phyloP scores from a whole-genome alignment of 2,888 invertebrate species.

The Aquatica leii region DNA sequence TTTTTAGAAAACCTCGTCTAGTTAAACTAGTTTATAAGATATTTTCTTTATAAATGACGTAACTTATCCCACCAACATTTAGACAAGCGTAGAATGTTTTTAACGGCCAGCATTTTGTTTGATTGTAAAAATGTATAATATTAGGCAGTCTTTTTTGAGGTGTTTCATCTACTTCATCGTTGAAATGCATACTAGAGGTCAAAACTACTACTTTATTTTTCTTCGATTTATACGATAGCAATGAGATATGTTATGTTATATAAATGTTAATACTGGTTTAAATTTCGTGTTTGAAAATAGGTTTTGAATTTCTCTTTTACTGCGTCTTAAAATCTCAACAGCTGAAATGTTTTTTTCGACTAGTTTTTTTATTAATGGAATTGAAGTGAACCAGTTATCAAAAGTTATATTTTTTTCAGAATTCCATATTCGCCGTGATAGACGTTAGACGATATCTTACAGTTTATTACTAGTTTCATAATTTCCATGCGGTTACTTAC shows the following conservation, averaged over 20 bases:
- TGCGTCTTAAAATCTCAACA: neutral
- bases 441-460: too few relatives aligned
- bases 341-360: neutral
- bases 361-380: constrained; percentile 1
- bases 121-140: neutral
- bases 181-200: too few relatives aligned
- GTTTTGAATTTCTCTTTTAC: neutral
- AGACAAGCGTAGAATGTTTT: neutral
- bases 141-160: neutral
- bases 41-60: constrained; percentile 1
- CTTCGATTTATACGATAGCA: constrained; percentile 1
- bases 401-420: constrained; percentile 1
- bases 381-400: constrained; percentile 1
- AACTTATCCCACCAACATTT: constrained; percentile 5
- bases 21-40: neutral
- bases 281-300: neutral
- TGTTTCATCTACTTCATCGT: neutral
- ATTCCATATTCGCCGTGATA: constrained; percentile 3
- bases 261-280: neutral
- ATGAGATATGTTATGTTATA: neutral
- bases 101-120: constrained; percentile 1
- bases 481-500: too few relatives aligned
- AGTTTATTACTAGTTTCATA: too few relatives aligned
- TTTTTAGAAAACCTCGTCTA: neutral
- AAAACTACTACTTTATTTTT: constrained; percentile 5